Evolutionary conservation across 1,140 invertebrate species (phyloP), one percentile per base, ranked within the genome.

Genomic region (Marisa cornuarietis): DNA sequence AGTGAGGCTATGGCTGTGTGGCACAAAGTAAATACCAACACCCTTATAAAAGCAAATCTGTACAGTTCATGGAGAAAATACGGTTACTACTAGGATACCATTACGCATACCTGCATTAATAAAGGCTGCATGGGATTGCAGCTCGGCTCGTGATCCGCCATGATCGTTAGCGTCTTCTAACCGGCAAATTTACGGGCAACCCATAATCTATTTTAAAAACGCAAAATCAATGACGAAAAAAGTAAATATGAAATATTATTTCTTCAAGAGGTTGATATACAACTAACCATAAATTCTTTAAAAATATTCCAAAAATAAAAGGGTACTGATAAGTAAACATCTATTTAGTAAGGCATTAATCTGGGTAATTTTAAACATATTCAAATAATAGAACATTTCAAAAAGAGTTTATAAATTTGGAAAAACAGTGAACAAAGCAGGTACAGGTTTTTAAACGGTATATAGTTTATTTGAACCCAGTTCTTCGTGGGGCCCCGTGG

Each of bases 101-200:
- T 26, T 52, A 58, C 26, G 79, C 61, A 49, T 81, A 86, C 85
- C 79, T 81, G 71, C 16, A 75, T 42, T 54, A 88, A 69, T 22
- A 87, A 75, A 13, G 88, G 84, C 69, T 89, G 85, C 72, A 89
- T 83, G 14, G 88, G 88, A 77, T 89, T 89, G 71, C 88, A 89
- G 71, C 78, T 85, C 20, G 88, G 88, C 79, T 89, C 86, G 42
- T 77, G 79, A 69, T 88, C 87, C 54, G 81, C 85, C 85, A 85
- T 86, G 52, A 81, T 83, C 54, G n/a, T 75, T 80, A 42, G 18
- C 8, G 13, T 31, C 31, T 24, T 58, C 62, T 16, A 13, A 31
- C 54, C 61, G 75, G 31, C 49, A 54, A 31, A 71, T 65, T 62
- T 31, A 58, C 75, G 22, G 52, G 8, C 13, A 22, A 20, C 22